A percentile compares a stretch with the other conserved stretches of the same genome.
Evolutionary conservation across 2,797 vertebrate species (phyloP).

Genomic region (Zenarchopterus dispar): DNA sequence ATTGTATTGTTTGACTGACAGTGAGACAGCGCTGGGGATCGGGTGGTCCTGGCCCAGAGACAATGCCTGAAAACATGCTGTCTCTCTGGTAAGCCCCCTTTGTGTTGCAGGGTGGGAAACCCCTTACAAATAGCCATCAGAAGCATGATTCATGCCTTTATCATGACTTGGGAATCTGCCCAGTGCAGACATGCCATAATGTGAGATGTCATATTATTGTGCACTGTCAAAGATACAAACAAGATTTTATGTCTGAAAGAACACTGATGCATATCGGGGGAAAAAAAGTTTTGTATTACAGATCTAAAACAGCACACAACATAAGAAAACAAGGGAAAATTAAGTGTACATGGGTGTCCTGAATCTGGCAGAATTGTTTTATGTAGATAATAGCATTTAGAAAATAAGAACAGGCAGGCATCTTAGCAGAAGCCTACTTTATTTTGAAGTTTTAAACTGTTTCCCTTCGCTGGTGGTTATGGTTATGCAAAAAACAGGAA

Average conservation of each 20-base stretch:
- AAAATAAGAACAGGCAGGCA: no score
- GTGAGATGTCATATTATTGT: slow-evolving; percentile 21
- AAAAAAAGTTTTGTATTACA: neutral
- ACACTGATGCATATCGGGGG: neutral
- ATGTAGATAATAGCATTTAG: no score
- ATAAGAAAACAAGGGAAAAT: no score
- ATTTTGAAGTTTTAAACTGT: no score
- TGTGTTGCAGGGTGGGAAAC: slow-evolving; percentile 62
- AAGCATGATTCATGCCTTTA: slow-evolving; percentile 50
- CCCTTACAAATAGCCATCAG: slow-evolving; percentile 51
- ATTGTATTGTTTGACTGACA: slow-evolving; percentile 71
- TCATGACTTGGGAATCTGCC: slow-evolving; percentile 56
- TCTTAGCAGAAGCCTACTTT: no score
- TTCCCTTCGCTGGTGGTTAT: no score
- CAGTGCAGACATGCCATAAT: slow-evolving; percentile 14
- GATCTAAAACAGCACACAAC: neutral
- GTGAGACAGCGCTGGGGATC: slow-evolving; percentile 61
- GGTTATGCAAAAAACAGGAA: no score
- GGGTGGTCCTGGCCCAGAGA: slow-evolving; percentile 60
- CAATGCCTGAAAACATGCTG: slow-evolving; percentile 65
- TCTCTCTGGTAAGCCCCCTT: slow-evolving; percentile 55
- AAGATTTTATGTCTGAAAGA: neutral
- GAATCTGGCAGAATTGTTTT: no score
- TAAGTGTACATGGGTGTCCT: no score
- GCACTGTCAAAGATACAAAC: slow-evolving; percentile 2